Percentiles rank a stretch among this genome's conserved stretches.
Evolutionary conservation across 2,888 invertebrate genomes (phyloP).

Genomic region (Congeria kusceri): DNA sequence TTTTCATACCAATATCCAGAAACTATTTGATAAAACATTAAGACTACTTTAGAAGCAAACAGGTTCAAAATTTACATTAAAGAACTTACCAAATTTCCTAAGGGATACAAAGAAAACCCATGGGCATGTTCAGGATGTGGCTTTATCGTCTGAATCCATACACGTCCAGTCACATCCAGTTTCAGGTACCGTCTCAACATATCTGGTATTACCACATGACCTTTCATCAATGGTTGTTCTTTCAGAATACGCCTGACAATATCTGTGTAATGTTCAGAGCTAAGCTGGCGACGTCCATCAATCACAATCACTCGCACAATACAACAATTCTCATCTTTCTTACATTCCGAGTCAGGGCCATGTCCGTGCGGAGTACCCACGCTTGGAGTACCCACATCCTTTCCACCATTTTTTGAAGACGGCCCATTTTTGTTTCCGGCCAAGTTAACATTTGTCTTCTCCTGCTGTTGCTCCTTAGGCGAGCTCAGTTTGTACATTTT

Average conservation of each 20-base stretch:
- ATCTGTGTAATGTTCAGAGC: conserved; percentile 59
- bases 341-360: background rate
- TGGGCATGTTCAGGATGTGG: conserved; percentile 39
- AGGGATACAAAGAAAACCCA: conserved; percentile 68
- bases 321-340: conserved; percentile 41
- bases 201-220: conserved; percentile 78
- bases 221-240: conserved; percentile 69
- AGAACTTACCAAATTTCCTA: conserved; percentile 71
- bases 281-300: conserved; percentile 66
- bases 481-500: conserved; percentile 72
- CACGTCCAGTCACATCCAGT: conserved; percentile 74
- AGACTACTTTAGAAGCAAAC: too few species aligned
- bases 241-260: conserved; percentile 64
- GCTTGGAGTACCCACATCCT: background rate
- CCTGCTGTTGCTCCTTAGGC: conserved; percentile 70
- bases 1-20: too few species aligned
- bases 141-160: conserved; percentile 75
- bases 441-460: conserved; percentile 46
- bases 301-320: conserved; percentile 77
- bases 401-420: background rate
- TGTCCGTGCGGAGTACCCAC: conserved; percentile 13
- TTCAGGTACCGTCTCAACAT: conserved; percentile 75
- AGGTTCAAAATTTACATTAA: background rate
- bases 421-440: conserved; percentile 34
- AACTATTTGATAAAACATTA: too few species aligned